Evolutionary conservation across 2,888 invertebrate species (phyloP), one percentile per base, ranked within the genome.

Genomic region (Spodoptera littoralis): DNA sequence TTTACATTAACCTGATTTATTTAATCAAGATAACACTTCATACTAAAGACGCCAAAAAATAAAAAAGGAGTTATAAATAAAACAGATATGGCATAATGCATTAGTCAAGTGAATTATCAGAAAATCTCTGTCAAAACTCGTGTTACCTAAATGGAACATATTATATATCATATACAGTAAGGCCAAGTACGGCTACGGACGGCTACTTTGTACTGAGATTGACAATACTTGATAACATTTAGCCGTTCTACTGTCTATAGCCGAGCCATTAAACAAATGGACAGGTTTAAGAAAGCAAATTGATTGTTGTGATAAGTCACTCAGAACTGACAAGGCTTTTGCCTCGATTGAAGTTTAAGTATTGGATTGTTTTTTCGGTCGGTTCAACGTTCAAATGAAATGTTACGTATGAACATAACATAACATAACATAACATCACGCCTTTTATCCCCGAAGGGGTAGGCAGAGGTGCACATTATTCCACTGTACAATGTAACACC

Each of bases 251-350:
- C 83, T 84, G 89, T 88, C 90, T 89, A 88, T 87, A 85, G 87
- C 76, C 65, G 75, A 77, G 83, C 92, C 90, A 92, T 93, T 92
- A 92, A 90, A 93, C 91, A 93, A 92, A 92, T 88, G 90, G 93
- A 93, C 92, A 90, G 89, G 84, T 86, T 74, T 82, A 83, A 80
- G 86, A 86, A 85, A 87, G 85, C 85, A 85, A 90, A 93, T 91
- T 91, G 92, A 93, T 93, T 90, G 86, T 88, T 91, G 80, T 89
- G 92, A 93, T 93, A 92, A 90, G 88, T 92, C 88, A 89, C 84
- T 88, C 82, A 76, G 85, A 86, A 84, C 87, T 74, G 77, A 81
- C 82, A 51, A 55, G 58, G 60, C 57, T 56, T 56, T 49, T 47
- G 67, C 63, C 65, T 43, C 13, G 43, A 57, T 6, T 46, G 53